Conservation (phyloP, 2,113 vertebrate genomes). For the Indri indri region DNA sequence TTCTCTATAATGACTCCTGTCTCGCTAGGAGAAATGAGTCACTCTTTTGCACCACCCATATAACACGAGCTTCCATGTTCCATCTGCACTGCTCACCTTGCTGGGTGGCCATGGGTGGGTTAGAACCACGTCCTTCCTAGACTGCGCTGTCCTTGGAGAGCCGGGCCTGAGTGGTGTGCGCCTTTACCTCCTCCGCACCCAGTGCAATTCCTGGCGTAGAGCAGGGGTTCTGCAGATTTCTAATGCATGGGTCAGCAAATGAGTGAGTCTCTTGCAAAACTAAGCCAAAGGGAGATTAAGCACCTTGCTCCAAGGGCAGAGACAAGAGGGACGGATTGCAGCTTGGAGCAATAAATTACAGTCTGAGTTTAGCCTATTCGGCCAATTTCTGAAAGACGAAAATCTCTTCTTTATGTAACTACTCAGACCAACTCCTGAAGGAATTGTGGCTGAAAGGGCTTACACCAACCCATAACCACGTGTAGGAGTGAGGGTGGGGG, state of each 20-base stretch:
- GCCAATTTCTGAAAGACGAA: not conserved
- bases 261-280: not conserved
- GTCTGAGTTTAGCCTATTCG: not conserved
- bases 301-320: not conserved
- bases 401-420: not conserved
- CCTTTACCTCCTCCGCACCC: not conserved
- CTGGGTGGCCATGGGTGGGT: not conserved
- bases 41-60: not conserved
- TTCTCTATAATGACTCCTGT: not conserved
- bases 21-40: not conserved
- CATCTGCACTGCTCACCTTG: not conserved
- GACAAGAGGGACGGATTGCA: not conserved
- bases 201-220: not conserved
- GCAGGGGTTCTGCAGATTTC: not conserved
- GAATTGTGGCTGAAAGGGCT: not conserved
- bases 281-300: not conserved
- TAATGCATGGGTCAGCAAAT: not conserved
- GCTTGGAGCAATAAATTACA: not conserved
- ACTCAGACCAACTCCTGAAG: not conserved
- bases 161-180: not conserved
- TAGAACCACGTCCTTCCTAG: not conserved
- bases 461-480: not conserved
- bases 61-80: not conserved
- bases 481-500: not conserved
- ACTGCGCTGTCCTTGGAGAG: not conserved